Conservation (phyloP, 2,113 vertebrate species). For the Ardeotis arabs region DNA sequence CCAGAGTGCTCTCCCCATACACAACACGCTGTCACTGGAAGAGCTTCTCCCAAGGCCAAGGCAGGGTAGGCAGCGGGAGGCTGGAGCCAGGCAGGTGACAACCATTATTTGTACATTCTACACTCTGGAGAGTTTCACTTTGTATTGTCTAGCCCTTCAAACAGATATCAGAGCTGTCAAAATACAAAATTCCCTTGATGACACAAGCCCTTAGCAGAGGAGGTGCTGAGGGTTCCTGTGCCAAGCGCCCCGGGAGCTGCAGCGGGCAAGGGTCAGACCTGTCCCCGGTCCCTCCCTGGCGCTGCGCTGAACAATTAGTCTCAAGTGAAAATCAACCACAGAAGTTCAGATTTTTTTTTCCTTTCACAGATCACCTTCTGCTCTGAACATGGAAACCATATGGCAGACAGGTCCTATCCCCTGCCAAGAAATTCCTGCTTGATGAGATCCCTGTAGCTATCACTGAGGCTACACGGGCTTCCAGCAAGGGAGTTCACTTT, state of each 20-base stretch:
- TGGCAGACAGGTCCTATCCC: slow-evolving; percentile 69
- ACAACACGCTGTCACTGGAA: fast-evolving
- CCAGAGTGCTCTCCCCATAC: background rate
- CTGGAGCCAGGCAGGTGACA: background rate
- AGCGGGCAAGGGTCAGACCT: background rate
- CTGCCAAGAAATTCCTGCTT: slow-evolving; percentile 72
- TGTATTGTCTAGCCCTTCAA: slow-evolving; percentile 21
- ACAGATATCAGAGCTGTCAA: background rate
- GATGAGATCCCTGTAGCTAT: slow-evolving; percentile 69
- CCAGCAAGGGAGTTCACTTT: slow-evolving; percentile 52
- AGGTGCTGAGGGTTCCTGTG: background rate
- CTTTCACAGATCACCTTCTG: slow-evolving; percentile 69
- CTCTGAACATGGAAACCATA: slow-evolving; percentile 70
- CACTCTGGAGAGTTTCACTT: background rate
- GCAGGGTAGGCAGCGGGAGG: background rate
- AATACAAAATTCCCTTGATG: background rate
- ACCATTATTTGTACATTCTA: slow-evolving; percentile 12
- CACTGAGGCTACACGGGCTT: slow-evolving; percentile 28
- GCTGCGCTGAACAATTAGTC: slow-evolving; percentile 15
- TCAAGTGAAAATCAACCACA: slow-evolving; percentile 54
- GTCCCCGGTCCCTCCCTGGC: background rate
- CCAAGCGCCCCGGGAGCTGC: background rate
- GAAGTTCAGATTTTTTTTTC: slow-evolving; percentile 20
- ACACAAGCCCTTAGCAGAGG: background rate
- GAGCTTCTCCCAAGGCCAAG: background rate